These are phyloP conservation scores for Pterois miles DNA, from an alignment of 2,797 vertebrate genomes.

Conservation along the genomic window DNA sequence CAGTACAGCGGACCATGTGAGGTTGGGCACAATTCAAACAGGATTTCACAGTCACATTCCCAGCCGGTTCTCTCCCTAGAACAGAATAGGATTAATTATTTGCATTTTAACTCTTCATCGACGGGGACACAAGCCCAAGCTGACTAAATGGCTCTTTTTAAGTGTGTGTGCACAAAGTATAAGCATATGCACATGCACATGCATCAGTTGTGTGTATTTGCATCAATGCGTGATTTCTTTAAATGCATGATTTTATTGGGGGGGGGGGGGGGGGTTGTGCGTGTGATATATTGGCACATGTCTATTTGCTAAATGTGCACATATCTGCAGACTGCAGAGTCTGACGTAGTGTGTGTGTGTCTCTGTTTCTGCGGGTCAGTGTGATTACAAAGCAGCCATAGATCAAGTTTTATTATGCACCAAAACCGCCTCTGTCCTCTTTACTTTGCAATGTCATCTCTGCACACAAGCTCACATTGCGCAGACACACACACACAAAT, in stretches of 20 bases:
- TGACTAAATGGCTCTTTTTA: slow-evolving; percentile 61
- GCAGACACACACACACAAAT: slow-evolving; percentile 40
- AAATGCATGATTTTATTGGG: slow-evolving; percentile 67
- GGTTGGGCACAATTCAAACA: slow-evolving; percentile 65
- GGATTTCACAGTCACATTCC: slow-evolving; percentile 72
- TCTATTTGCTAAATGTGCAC: slow-evolving; percentile 44
- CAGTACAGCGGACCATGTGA: slow-evolving; percentile 53
- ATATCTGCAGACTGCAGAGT: slow-evolving; percentile 57
- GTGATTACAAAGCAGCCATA: slow-evolving; percentile 77
- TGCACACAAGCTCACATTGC: slow-evolving; percentile 62
- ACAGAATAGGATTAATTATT: slow-evolving; percentile 76
- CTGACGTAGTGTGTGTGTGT: slow-evolving; percentile 24
- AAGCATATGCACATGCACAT: background rate
- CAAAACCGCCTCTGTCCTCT: slow-evolving; percentile 75
- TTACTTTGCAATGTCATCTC: slow-evolving; percentile 80
- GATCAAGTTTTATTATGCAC: slow-evolving; percentile 85
- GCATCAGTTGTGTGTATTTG: slow-evolving; percentile 1
- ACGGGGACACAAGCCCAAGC: slow-evolving; percentile 34
- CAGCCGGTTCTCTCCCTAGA: slow-evolving; percentile 60
- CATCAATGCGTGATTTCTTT: slow-evolving; percentile 43
- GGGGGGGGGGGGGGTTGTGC: slow-evolving; percentile 31
- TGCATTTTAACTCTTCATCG: slow-evolving; percentile 76
- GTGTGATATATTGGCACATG: slow-evolving; percentile 27
- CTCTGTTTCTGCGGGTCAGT: slow-evolving; percentile 56
- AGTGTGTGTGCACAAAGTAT: slow-evolving; percentile 32